phyloP scores from a whole-genome alignment of 30 jellyfish, hydroid and myxozoan genomes.

The Cassiopea xamachana region DNA sequence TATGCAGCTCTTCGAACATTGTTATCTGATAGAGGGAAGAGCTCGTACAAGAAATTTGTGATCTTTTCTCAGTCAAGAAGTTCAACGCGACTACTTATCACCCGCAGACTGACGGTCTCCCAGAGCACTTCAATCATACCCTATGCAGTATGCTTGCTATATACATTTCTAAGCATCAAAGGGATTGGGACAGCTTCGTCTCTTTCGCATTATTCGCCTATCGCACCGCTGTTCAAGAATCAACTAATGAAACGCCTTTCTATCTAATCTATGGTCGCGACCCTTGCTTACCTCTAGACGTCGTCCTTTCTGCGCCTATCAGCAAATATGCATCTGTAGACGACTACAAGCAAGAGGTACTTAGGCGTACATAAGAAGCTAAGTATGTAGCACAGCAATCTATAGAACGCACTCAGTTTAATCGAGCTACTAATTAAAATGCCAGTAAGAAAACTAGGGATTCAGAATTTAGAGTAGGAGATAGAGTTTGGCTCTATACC shows the following conservation, averaged over 20 bases:
- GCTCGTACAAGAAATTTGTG: slow-evolving; percentile 58
- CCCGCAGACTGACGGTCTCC: slow-evolving; percentile 73
- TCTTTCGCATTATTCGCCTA: slow-evolving; percentile 66
- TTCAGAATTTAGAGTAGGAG: slow-evolving; percentile 60
- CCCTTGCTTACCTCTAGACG: slow-evolving; percentile 76
- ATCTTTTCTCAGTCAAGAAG: slow-evolving; percentile 40
- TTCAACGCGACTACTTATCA: slow-evolving; percentile 65
- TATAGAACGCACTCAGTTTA: slow-evolving; percentile 62
- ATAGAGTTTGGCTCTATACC: slow-evolving; percentile 71
- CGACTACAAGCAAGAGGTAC: slow-evolving; percentile 41
- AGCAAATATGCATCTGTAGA: slow-evolving; percentile 59
- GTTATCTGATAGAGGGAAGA: slow-evolving; percentile 64
- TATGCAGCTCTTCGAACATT: slow-evolving; percentile 69
- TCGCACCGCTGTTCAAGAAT: slow-evolving; percentile 63
- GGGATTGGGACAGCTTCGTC: slow-evolving; percentile 74
- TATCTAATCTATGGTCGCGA: slow-evolving; percentile 73
- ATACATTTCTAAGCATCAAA: slow-evolving; percentile 59
- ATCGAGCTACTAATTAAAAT: slow-evolving; percentile 36
- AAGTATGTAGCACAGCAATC: slow-evolving; percentile 58
- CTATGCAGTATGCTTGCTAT: slow-evolving; percentile 45
- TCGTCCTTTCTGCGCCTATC: slow-evolving; percentile 51
- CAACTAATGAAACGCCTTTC: slow-evolving; percentile 86
- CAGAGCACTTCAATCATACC: slow-evolving; percentile 59
- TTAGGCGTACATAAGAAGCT: slow-evolving; percentile 55
- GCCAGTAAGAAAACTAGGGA: slow-evolving; percentile 38